These are phyloP conservation scores for Brachionus paranguensis DNA, from an alignment of 1,140 invertebrate genomes.

Conservation along the genomic window DNA sequence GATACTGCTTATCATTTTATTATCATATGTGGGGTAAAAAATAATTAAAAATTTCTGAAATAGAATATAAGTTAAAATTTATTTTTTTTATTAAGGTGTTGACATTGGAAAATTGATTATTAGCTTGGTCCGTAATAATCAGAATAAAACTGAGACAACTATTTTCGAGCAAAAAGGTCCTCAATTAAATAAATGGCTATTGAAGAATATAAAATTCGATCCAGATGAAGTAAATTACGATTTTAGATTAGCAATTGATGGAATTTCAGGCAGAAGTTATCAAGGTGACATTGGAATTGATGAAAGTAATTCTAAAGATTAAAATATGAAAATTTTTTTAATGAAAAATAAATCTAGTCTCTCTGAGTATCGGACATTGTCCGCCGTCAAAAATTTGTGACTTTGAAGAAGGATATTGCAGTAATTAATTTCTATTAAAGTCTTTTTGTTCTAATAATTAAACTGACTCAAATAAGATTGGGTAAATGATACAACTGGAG, in stretches of 20 bases:
- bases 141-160: neutral
- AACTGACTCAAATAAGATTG: slow-evolving; percentile 41
- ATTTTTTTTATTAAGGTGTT: neutral
- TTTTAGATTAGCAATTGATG: slow-evolving; percentile 27
- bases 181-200: neutral
- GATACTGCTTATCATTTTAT: slow-evolving; percentile 41
- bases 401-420: slow-evolving; percentile 48
- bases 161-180: neutral
- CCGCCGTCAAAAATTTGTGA: slow-evolving; percentile 42
- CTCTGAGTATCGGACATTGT: neutral
- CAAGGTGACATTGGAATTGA: neutral
- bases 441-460: neutral
- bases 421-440: slow-evolving; percentile 29
- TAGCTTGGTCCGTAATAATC: neutral
- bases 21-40: slow-evolving; percentile 44
- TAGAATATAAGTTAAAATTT: neutral
- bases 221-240: neutral
- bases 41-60: too few species aligned
- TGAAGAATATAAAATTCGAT: neutral
- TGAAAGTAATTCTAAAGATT: neutral
- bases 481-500: slow-evolving; percentile 41
- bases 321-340: neutral
- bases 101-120: neutral
- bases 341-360: neutral
- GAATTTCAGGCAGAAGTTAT: neutral